Evolutionary conservation across 2,888 invertebrate species (phyloP).

Genomic region (Drosophila ezoana): DNA sequence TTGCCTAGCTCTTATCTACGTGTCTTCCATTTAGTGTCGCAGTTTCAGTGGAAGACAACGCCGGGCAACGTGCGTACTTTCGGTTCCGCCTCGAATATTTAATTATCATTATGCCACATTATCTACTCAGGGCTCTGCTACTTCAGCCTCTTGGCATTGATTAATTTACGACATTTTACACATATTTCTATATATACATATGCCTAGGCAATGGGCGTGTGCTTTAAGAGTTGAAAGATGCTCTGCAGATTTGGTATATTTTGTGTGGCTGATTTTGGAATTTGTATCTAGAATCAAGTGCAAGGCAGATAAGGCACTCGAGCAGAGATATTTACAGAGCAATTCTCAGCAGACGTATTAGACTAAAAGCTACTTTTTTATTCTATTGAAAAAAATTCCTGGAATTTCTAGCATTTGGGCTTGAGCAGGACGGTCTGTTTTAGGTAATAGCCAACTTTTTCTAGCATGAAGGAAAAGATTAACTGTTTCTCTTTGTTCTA

Average conservation of each 20-base stretch:
- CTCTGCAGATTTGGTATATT: slow-evolving; percentile 9
- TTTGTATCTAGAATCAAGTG: background rate
- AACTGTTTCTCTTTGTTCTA: background rate
- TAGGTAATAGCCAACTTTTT: background rate
- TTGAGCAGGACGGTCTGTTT: too few relatives aligned
- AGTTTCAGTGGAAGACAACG: slow-evolving; percentile 60
- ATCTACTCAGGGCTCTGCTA: slow-evolving; percentile 29
- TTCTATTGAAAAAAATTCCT: too few relatives aligned
- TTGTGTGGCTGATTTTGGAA: background rate
- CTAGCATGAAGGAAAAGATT: background rate
- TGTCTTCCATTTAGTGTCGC: slow-evolving; percentile 58
- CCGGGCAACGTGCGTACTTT: slow-evolving; percentile 8
- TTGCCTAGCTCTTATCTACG: slow-evolving; percentile 60
- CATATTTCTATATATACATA: slow-evolving; percentile 1
- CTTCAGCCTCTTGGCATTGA: slow-evolving; percentile 35
- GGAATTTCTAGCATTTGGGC: too few relatives aligned
- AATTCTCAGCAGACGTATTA: background rate
- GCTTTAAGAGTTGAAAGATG: slow-evolving; percentile 1
- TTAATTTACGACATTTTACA: slow-evolving; percentile 56
- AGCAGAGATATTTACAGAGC: background rate
- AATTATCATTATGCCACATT: slow-evolving; percentile 71
- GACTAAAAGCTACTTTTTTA: too few relatives aligned
- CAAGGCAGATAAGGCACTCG: too few relatives aligned
- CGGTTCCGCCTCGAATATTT: slow-evolving; percentile 54
- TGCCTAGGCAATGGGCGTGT: slow-evolving; percentile 10